Base-by-base conservation (phyloP, 2,888 invertebrate genomes). In the Drosophila neonasuta region DNA sequence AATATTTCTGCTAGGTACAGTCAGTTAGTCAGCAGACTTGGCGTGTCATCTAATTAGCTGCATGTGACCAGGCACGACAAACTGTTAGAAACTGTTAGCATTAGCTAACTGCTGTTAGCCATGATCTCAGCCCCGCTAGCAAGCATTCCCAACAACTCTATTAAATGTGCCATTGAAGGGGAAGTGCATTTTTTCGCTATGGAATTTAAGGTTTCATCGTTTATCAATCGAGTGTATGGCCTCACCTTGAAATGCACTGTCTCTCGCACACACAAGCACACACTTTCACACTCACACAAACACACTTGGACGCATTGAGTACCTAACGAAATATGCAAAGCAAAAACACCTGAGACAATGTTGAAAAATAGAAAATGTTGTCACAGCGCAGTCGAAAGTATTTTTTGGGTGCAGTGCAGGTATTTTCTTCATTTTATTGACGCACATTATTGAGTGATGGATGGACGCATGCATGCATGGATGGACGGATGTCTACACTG, bases 291-390 rank as follows among this genome's bases (percentile, higher is more conserved):
- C 34, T 42, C 6, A 39, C 13, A 34, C 4, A 8, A 4, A 32
- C 15, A 11, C n/a, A 54, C 3, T 8, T 6, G 29, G 13, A 41
- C 8, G 8, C 7, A 17, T n/a, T 59, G 34, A 20, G 51, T 42
- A 55, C 13, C 58, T 62, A 59, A 64, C 34, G 44, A 51, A 44
- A 57, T 68, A 45, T 46, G 73, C 41, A 54, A 74, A 50, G 62
- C 49, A 51, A 34, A 55, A 55, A 13, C 54, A 54, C 54, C 71
- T 62, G 15, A 67, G 36, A 68, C 61, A 41, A 32, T 54, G 65
- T 60, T 63, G 57, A 71, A 60, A 85, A 77, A 82, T 75, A 76
- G 69, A 81, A 79, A 79, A 72, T 79, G 79, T 76, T 73, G 77
- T 73, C 67, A 71, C 62, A 65, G 61, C 61, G 13, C 39, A 41